These are phyloP conservation scores for Drosophila pandora DNA, from an alignment of 1,140 invertebrate genomes.

Conservation along the genomic window DNA sequence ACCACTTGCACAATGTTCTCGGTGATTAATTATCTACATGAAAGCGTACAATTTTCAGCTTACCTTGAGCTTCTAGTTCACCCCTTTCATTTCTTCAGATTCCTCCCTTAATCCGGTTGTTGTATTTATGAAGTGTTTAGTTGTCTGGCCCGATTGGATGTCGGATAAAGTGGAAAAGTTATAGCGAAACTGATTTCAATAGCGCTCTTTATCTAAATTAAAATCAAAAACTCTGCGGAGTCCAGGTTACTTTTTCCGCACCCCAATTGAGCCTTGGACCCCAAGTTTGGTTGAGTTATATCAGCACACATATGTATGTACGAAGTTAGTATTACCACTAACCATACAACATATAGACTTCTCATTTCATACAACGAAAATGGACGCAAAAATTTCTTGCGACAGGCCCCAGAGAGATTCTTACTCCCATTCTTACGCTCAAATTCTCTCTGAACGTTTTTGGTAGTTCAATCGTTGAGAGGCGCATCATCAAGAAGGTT, in stretches of 20 bases:
- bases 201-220: conserved; percentile 79
- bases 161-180: conserved; percentile 64
- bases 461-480: too few relatives aligned
- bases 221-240: conserved; percentile 65
- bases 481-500: too few relatives aligned
- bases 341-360: too few relatives aligned
- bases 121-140: conserved; percentile 79
- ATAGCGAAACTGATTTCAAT: conserved; percentile 73
- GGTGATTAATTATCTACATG: conserved; percentile 82
- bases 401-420: too few relatives aligned
- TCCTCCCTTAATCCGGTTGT: conserved; percentile 10
- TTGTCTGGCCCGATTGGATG: conserved; percentile 63
- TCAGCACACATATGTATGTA: not conserved
- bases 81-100: not conserved
- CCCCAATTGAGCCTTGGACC: conserved; percentile 32
- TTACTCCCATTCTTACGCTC: too few relatives aligned
- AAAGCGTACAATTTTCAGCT: conserved; percentile 80
- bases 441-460: too few relatives aligned
- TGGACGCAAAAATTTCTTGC: too few relatives aligned
- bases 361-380: too few relatives aligned
- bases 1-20: conserved; percentile 42
- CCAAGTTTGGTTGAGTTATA: not conserved
- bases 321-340: not conserved
- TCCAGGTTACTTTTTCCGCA: conserved; percentile 40
- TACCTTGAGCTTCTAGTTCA: conserved; percentile 44